Conservation (phyloP, 1,140 invertebrate genomes). For the Drosophila subobscura region DNA sequence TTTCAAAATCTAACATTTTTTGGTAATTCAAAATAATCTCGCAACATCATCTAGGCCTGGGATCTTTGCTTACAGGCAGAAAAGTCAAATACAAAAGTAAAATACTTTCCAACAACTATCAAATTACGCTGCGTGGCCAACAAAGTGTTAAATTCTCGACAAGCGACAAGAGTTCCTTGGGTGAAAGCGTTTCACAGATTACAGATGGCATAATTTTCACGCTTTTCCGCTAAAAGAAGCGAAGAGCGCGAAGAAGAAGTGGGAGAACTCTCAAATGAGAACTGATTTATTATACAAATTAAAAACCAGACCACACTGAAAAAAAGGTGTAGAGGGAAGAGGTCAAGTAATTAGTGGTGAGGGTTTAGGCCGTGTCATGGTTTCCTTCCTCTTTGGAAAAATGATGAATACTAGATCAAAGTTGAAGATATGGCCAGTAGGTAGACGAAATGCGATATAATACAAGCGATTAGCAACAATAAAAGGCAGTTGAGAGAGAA, state of each 20-base stretch:
- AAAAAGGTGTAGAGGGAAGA: conserved; percentile 45
- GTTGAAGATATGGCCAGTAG: conserved; percentile 55
- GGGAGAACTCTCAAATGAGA: conserved; percentile 38
- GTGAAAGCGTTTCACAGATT: conserved; percentile 67
- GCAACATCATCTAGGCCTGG: conserved; percentile 30
- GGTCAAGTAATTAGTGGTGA: conserved; percentile 74
- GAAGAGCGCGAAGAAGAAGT: conserved; percentile 7
- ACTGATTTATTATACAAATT: conserved; percentile 81
- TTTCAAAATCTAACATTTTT: background rate
- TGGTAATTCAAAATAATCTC: conserved; percentile 21
- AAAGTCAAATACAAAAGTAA: conserved; percentile 3
- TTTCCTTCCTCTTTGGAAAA: conserved; percentile 15
- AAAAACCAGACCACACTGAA: conserved; percentile 49
- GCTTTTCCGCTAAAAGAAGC: conserved; percentile 67
- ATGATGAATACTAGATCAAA: conserved; percentile 68
- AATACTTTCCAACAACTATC: conserved; percentile 73
- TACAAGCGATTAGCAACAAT: conserved; percentile 80
- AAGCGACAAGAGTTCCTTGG: conserved; percentile 67
- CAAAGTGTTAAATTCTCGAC: conserved; percentile 71
- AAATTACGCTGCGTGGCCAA: conserved; percentile 57
- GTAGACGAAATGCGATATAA: conserved; percentile 67
- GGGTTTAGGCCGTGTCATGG: conserved; percentile 54
- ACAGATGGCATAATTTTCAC: conserved; percentile 76
- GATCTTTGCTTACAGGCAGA: conserved; percentile 23
- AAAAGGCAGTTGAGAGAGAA: conserved; percentile 56